Evolutionary conservation across 2,888 invertebrate genomes (phyloP), one percentile per base, ranked within the genome.

Genomic region (Troglohyphantes excavatus): DNA sequence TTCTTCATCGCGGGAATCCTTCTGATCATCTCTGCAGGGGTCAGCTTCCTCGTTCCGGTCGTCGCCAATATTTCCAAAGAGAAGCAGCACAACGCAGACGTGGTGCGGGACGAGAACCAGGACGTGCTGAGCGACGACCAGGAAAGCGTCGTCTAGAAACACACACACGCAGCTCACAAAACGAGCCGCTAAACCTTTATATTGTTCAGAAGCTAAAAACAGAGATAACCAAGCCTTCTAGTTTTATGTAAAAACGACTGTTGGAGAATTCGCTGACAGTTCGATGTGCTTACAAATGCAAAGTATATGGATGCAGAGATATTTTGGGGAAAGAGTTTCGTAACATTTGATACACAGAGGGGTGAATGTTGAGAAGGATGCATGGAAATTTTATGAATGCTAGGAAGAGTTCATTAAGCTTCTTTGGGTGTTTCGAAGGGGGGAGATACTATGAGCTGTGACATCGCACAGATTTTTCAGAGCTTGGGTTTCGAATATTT

Each of bases 1-100:
- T 99, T 99, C 94, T 97, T 96, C 93, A 96, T 98, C 95, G 98
- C 98, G 2, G 98, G 97, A 5, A 96, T 95, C 0, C 96, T 98
- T 93, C 97, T 99, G 94, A 95, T 97, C 29, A 93, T 97, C 9
- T 96, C 98, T n/a, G 96, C 98, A 0, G 92, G 96, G n/a, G 96
- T 98, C 23, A 98, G 98, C 92, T 94, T 94, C 91, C 79, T 94
- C 73, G 92, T 93, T 73, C 93, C 93, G 13, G 21, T 70, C 19
- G 79, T 75, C 9, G 79, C 78, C 26, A 81, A 67, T 43, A 9
- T 68, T 5, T 78, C 70, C 23, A 27, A 78, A n/a, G 59, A 90
- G 7, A 78, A 76, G 17, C 53, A 78, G 7, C 26, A 19, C 46
- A 43, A 61, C 26, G 27, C 83, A 0, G 83, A 63, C 17, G 79